A percentile compares a stretch with the other conserved stretches of the same genome.
phyloP scores from a whole-genome alignment of 2,888 invertebrate genomes.

The Platycnemis pennipes region DNA sequence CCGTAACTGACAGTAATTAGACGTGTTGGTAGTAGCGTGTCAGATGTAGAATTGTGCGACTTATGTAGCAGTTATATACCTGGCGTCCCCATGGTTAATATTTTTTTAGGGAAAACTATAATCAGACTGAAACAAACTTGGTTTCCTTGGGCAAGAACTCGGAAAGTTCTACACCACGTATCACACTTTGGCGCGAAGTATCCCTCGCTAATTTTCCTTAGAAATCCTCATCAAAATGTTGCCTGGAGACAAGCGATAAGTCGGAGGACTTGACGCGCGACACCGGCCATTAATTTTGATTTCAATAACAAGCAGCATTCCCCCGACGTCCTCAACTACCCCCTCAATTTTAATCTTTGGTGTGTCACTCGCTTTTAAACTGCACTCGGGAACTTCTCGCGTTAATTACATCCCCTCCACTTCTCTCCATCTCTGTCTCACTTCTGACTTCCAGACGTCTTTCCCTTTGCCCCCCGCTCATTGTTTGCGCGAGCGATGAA shows the following conservation, averaged over 20 bases:
- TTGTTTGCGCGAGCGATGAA: background rate
- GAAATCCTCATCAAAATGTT: background rate
- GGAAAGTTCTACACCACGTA: background rate
- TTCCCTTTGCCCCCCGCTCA: background rate
- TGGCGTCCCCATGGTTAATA: too few relatives aligned
- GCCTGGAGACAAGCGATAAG: background rate
- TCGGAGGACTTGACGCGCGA: background rate
- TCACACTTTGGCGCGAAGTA: background rate
- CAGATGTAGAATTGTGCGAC: too few relatives aligned
- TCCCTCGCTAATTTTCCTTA: background rate
- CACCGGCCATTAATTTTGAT: background rate
- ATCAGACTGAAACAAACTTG: too few relatives aligned
- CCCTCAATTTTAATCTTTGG: background rate
- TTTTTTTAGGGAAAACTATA: too few relatives aligned
- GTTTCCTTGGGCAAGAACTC: background rate
- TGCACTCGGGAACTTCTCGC: slow-evolving; percentile 35
- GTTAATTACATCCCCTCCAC: slow-evolving; percentile 10
- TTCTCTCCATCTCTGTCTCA: slow-evolving; percentile 1
- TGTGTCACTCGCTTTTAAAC: slow-evolving; percentile 1
- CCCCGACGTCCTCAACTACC: background rate
- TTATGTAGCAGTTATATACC: too few relatives aligned
- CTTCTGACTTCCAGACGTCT: background rate
- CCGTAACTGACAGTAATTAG: too few relatives aligned
- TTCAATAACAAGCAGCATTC: background rate
- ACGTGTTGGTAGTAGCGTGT: too few relatives aligned